Percentiles rank a stretch among this genome's conserved stretches.
These are phyloP conservation scores for Blennius ocellaris DNA, from an alignment of 2,113 vertebrate species.

Conservation along the genomic window DNA sequence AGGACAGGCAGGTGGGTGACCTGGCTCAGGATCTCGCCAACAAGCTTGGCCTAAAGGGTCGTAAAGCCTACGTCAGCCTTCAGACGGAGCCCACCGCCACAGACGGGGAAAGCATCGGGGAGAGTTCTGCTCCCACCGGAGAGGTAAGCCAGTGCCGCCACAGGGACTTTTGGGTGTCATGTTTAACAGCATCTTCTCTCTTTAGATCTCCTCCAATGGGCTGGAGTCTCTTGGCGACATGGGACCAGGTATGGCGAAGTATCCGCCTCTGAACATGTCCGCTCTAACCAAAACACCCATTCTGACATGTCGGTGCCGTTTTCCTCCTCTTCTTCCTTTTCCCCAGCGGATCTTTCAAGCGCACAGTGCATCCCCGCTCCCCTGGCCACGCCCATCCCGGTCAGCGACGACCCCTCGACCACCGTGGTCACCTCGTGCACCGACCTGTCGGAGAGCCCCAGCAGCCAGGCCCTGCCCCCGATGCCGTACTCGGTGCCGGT, in stretches of 20 bases:
- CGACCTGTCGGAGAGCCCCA: slow-evolving; percentile 83
- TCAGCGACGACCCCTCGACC: slow-evolving; percentile 83
- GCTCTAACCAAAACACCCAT: neutral
- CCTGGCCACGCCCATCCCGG: slow-evolving; percentile 83
- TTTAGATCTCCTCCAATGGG: slow-evolving; percentile 89
- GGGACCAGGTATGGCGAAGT: slow-evolving; percentile 85
- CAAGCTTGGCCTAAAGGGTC: slow-evolving; percentile 92
- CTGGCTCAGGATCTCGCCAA: slow-evolving; percentile 96
- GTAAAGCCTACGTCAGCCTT: slow-evolving; percentile 95
- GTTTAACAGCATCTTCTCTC: neutral
- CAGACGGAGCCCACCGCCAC: slow-evolving; percentile 82
- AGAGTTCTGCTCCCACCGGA: slow-evolving; percentile 76
- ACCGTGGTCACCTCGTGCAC: slow-evolving; percentile 78
- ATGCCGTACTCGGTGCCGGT: slow-evolving; percentile 86
- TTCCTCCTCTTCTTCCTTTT: too few relatives aligned
- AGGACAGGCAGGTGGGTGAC: slow-evolving; percentile 94
- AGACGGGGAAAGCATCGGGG: slow-evolving; percentile 76
- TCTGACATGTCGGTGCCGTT: neutral
- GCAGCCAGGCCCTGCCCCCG: slow-evolving; percentile 79
- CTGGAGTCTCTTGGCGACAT: slow-evolving; percentile 94
- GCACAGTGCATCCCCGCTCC: slow-evolving; percentile 88
- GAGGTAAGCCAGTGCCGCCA: slow-evolving; percentile 70
- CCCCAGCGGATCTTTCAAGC: slow-evolving; percentile 72
- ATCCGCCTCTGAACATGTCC: neutral
- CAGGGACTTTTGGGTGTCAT: too few relatives aligned